Evolutionary conservation across 2,797 vertebrate species (phyloP).

Genomic region (Takifugu rubripes): DNA sequence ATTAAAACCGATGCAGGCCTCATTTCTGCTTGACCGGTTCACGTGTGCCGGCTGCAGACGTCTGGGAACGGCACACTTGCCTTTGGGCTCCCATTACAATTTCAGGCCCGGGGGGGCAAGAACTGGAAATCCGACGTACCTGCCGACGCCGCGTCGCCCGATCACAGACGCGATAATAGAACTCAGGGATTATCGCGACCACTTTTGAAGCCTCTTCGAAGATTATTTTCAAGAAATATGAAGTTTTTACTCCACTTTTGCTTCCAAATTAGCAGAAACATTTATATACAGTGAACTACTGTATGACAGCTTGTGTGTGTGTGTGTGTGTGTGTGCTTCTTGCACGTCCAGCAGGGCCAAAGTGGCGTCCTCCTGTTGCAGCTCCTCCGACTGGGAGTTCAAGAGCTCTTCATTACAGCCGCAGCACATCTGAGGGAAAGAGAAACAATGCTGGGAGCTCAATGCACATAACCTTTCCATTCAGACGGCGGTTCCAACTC

Average conservation of each 20-base stretch:
- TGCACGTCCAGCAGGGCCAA: constrained; percentile 51
- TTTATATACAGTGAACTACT: constrained; percentile 78
- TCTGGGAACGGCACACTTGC: constrained; percentile 57
- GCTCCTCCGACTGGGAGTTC: constrained; percentile 79
- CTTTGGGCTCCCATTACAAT: constrained; percentile 61
- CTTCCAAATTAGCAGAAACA: constrained; percentile 6
- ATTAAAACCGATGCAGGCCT: constrained; percentile 83
- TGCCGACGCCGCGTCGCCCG: constrained; percentile 37
- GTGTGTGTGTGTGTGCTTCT: constrained; percentile 34
- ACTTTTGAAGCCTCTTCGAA: neutral
- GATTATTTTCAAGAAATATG: neutral
- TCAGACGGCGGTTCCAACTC: constrained; percentile 75
- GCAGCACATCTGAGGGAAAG: constrained; percentile 69
- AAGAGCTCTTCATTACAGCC: constrained; percentile 86
- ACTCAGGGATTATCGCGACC: constrained; percentile 9
- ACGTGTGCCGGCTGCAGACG: constrained; percentile 60
- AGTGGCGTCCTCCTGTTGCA: constrained; percentile 77
- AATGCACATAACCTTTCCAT: constrained; percentile 77
- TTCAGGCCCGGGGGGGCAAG: constrained; percentile 56
- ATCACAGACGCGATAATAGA: constrained; percentile 44
- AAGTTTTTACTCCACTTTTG: constrained; percentile 28
- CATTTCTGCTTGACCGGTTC: constrained; percentile 80
- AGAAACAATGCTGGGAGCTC: constrained; percentile 72
- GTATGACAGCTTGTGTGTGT: constrained; percentile 66
- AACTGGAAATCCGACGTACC: constrained; percentile 47